phyloP scores from a whole-genome alignment of 2,797 vertebrate genomes.

The Centroberyx gerrardi region DNA sequence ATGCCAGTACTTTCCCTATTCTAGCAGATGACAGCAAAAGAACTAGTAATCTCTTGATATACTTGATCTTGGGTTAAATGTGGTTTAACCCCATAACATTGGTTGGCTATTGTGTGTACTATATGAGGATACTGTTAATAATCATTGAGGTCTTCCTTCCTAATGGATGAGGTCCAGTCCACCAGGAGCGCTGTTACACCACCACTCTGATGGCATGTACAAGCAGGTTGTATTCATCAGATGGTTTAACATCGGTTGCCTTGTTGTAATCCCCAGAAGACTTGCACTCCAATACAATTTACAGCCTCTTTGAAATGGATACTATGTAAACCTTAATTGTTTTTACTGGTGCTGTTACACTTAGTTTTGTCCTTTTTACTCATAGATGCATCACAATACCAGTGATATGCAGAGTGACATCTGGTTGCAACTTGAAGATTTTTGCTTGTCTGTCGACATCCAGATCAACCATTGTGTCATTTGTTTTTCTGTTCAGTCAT shows the following conservation, averaged over 20 bases:
- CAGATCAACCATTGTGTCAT: constrained; percentile 17
- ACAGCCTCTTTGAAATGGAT: constrained; percentile 59
- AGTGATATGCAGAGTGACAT: constrained; percentile 24
- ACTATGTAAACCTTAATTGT: constrained; percentile 57
- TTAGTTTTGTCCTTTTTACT: constrained; percentile 1
- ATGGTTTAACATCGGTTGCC: constrained; percentile 31
- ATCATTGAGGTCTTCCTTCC: constrained; percentile 62
- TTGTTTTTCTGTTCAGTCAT: background rate
- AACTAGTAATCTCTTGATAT: background rate
- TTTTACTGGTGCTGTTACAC: constrained; percentile 68
- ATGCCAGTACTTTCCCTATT: background rate
- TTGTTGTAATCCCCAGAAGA: constrained; percentile 45
- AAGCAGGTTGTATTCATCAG: constrained; percentile 42
- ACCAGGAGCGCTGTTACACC: constrained; percentile 39
- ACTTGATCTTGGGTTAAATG: constrained; percentile 13
- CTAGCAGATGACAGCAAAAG: background rate
- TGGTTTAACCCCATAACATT: background rate
- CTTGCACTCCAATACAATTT: constrained; percentile 64
- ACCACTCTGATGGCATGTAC: constrained; percentile 13
- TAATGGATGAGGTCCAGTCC: constrained; percentile 32
- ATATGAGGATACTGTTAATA: constrained; percentile 40
- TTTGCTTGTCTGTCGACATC: constrained; percentile 13
- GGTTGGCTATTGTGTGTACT: background rate
- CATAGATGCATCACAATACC: constrained; percentile 27
- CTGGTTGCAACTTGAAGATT: constrained; percentile 19